Base-by-base conservation (phyloP, 1,140 invertebrate genomes). In the Macrosteles quadrilineatus region DNA sequence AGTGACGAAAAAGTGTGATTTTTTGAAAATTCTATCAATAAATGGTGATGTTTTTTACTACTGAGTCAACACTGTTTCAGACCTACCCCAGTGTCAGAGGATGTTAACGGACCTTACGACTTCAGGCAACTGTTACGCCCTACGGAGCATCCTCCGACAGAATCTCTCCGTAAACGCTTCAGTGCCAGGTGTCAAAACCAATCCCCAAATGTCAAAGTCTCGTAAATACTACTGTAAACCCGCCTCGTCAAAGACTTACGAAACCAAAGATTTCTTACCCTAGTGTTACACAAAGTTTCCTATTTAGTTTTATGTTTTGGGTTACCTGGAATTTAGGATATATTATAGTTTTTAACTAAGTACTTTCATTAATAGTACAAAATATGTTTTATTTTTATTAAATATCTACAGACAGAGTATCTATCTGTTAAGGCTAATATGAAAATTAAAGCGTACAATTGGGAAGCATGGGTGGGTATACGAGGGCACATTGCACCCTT, bases 81-180 rank as follows among this genome's bases (percentile, higher is more conserved):
- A 83, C 50, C 81, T 80, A 31, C 80, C n/a, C 69, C 70, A 71
- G 71, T 19, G 17, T 55, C 59, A 19, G 68, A 47, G 63, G 71
- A 57, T 77, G 77, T 73, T 0, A 75, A 78, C 21, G 88, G 88
- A 1, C 88, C 88, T 0, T 91, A 88, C 75, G 87, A 90, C 74
- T 92, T 91, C 75, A 82, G 89, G 55, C 87, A 89, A 75, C 75
- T 91, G 6, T 76, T 91, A 6, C 80, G 88, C 65, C 88, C 87
- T 14, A 90, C 89, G 0, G 82, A 87, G 65, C 83, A 85, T 72
- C 85, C 88, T 4, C 89, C 89, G 0, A 91, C 89, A 0, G 88
- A 90, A 74, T 90, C 89, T 29, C 77, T 91, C 17, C 81, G 89
- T n/a, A 88, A 88, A 76, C 81, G 87, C 12, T 62, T 67, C 25